phyloP scores from a whole-genome alignment of 1,140 invertebrate genomes.

The Drosophila obscura region DNA sequence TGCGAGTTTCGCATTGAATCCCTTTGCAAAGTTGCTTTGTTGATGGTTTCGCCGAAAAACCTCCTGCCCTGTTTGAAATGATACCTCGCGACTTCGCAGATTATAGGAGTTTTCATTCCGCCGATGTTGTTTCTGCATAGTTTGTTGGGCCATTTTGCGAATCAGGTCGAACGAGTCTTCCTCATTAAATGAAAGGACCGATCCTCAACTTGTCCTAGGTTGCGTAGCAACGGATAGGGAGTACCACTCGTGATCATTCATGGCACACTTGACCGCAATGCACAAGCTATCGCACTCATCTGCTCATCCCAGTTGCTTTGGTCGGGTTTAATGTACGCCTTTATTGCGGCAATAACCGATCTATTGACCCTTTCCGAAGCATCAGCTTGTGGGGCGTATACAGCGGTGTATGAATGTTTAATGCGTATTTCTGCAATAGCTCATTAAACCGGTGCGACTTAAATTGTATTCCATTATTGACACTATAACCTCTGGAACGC shows the following conservation, averaged over 20 bases:
- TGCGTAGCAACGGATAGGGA: background rate
- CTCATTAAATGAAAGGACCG: background rate
- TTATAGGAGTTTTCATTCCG: constrained; percentile 2
- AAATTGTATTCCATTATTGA: background rate
- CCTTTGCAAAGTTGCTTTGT: constrained; percentile 13
- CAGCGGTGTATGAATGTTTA: constrained; percentile 10
- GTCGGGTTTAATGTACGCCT: constrained; percentile 7
- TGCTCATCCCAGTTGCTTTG: constrained; percentile 14
- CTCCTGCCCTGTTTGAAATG: constrained; percentile 3
- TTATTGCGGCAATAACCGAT: background rate
- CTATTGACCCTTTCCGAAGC: background rate
- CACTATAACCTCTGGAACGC: background rate
- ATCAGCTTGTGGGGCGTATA: constrained; percentile 11
- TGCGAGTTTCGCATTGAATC: constrained; percentile 2
- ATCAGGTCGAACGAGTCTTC: constrained; percentile 1
- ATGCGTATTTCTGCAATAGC: constrained; percentile 4
- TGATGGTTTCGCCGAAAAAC: constrained; percentile 6
- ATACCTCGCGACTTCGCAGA: constrained; percentile 6
- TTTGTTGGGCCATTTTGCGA: background rate
- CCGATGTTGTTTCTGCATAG: constrained; percentile 3
- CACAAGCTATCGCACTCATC: background rate
- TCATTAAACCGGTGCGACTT: background rate
- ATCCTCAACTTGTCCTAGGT: constrained; percentile 1
- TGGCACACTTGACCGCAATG: background rate
- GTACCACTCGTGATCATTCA: constrained; percentile 2